Base-by-base conservation (phyloP, 2,113 vertebrate genomes). In the Pionites leucogaster region DNA sequence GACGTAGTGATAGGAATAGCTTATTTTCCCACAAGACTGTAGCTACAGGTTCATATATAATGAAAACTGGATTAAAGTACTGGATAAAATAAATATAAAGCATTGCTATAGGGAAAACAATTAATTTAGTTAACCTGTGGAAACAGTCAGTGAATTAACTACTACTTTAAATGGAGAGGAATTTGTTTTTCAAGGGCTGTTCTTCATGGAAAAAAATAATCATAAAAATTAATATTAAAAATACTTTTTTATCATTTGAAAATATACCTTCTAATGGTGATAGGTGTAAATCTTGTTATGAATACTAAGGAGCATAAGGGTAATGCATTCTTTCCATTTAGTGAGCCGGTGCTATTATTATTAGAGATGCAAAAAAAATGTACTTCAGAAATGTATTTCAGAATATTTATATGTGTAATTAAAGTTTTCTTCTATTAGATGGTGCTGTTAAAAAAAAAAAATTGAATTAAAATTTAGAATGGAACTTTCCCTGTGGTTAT, bases 151-250 rank as follows among this genome's bases (percentile, higher is more conserved):
- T 86, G 53, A 88, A 76, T 79, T 15, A 81, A 11, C 62, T 50
- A 22, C 44, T 57, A 57, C 80, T 93, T 88, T 60, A 88, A 67
- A n/a, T 42, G 28, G 16, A 3, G 12, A 57, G 18, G 37, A 89
- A 27, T 93, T 65, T 65, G 16, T 46, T 24, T 67, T 77, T 93
- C 28, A 84, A 86, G 41, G 25, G 50, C 46, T 82, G 23, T 60
- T 95, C 53, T 83, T 88, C 64, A 47, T 17, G 53, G 35, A 84
- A 96, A 95, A 79, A 95, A 93, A 76, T 53, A 89, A 84, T 94
- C 5, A 19, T 68, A 5, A 80, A 83, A 93, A 91, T 83, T 86
- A 91, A 47, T 86, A 29, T 52, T 37, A 64, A 68, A 82, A 78
- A 29, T 11, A 0, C 0, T 35, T 28, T 19, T 57, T 3, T 46